Evolutionary conservation across 1,140 invertebrate genomes (phyloP), one percentile per base, ranked within the genome.

Genomic region (Rhopalosiphum padi): DNA sequence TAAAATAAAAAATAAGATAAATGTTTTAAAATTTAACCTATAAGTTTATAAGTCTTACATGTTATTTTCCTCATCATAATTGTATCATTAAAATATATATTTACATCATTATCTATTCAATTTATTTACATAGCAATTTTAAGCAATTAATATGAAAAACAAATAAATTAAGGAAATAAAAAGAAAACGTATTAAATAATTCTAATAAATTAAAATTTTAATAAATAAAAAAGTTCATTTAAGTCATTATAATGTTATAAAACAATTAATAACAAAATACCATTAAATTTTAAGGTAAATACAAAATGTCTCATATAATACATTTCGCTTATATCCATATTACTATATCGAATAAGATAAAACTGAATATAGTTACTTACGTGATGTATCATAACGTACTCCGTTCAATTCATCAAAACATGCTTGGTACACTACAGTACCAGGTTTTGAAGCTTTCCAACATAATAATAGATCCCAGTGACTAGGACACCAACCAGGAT

Each of bases 381-480:
- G 96, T 94, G 96, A 96, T 88, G 96, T 96, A 94, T 98, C 97
- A 94, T 98, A 98, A 88, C 96, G 96, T 43, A 98, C 96, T 86
- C 97, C 97, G 94, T 97, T 97, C 92, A 98, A 96, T 94, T 97
- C 96, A 23, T 96, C 96, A 93, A 98, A 97, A 94, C 98, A 98
- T 6, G 97, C 96, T 92, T 97, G 95, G 0, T 96, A 94, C 2
- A 97, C 97, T 43, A 96, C 94, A 0, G 96, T 96, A 35, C 96
- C 96, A 77, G 96, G 96, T 0, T 95, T 95, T 4, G 97, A 97
- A 1, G 96, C 95, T 1, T 97, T 97, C 98, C 98, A 98, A 94
- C 98, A 98, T 2, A 97, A 95, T 6, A 98, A 95, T 8, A 96
- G 96, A 95, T 98, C 98, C 95, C 96, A 98, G 83, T 96, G 96